These are phyloP conservation scores for Plutella xylostella DNA, from an alignment of 2,888 invertebrate species.

Conservation along the genomic window DNA sequence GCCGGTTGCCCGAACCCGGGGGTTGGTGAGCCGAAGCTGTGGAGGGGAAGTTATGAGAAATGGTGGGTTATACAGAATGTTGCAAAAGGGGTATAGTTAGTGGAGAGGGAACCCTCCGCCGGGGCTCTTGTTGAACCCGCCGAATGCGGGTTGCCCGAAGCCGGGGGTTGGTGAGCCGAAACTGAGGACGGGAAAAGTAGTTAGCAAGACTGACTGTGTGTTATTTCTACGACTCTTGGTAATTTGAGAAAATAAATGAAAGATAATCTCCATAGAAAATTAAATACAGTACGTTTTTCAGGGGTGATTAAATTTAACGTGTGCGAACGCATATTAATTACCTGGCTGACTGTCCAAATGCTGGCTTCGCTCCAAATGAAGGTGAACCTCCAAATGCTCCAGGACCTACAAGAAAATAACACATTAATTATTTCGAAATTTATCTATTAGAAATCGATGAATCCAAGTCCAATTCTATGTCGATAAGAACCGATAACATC, in stretches of 20 bases:
- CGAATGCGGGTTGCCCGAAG: slow-evolving; percentile 8
- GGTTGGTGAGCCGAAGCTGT: slow-evolving; percentile 2
- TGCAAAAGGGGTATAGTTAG: no score
- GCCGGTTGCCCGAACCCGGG: slow-evolving; percentile 18
- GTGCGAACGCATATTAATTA: no score
- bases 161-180: background rate
- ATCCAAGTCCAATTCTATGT: no score
- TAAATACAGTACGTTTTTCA: no score
- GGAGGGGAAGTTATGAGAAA: background rate
- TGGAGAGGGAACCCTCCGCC: slow-evolving; percentile 55
- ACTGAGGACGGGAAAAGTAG: background rate
- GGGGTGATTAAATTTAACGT: no score
- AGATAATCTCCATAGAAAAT: no score
- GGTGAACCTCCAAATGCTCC: slow-evolving; percentile 38
- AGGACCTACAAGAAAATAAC: background rate
- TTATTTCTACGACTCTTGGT: no score
- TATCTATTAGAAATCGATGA: slow-evolving; percentile 8
- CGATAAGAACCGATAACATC: background rate
- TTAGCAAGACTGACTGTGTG: no score
- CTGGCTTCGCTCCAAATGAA: slow-evolving; percentile 52
- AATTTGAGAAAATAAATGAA: no score
- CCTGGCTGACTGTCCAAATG: slow-evolving; percentile 48
- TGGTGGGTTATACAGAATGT: no score
- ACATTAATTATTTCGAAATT: no score
- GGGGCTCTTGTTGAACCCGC: slow-evolving; percentile 44